A percentile compares a stretch with the other conserved stretches of the same genome.
phyloP scores from a whole-genome alignment of 2,888 invertebrate genomes.

The Lasioglossum calceatum region DNA sequence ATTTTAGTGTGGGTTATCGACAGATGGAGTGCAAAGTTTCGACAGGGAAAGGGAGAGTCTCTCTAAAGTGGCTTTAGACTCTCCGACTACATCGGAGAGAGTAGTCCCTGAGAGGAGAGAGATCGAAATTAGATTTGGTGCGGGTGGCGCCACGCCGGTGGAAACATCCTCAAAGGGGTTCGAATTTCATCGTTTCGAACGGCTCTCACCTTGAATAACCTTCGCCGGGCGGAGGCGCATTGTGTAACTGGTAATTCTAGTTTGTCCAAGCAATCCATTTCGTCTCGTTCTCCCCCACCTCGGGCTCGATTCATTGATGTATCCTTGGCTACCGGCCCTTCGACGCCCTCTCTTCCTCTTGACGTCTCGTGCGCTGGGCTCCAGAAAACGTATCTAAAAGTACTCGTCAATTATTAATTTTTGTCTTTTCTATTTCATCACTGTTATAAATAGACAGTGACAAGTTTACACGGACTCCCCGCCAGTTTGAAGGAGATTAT shows the following conservation, averaged over 20 bases:
- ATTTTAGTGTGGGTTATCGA: conserved; percentile 36
- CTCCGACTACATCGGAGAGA: not conserved
- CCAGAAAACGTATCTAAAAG: not conserved
- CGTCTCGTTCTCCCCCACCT: not conserved
- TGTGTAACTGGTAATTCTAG: conserved; percentile 60
- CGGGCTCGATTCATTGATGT: conserved; percentile 16
- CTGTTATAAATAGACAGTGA: too few species aligned
- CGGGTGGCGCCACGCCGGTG: conserved; percentile 21
- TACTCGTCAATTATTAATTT: not conserved
- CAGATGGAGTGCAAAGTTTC: conserved; percentile 53
- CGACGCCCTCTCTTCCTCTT: not conserved
- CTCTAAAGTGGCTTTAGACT: conserved; percentile 43
- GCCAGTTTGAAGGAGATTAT: not conserved
- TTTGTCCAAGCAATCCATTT: conserved; percentile 56
- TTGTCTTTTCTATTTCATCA: not conserved
- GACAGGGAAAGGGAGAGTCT: conserved; percentile 41
- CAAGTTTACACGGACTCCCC: not conserved
- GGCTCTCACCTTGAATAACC: conserved; percentile 58
- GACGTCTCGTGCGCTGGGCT: not conserved
- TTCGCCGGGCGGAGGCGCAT: conserved; percentile 27
- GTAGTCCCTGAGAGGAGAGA: conserved; percentile 37
- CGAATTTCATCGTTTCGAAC: conserved; percentile 58
- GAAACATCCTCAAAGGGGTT: conserved; percentile 60
- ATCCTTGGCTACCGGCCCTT: conserved; percentile 2
- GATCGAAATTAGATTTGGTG: conserved; percentile 68